Base-by-base conservation (phyloP, 53 echinoderm and acorn worm genomes). In the Temnopleurus reevesii region DNA sequence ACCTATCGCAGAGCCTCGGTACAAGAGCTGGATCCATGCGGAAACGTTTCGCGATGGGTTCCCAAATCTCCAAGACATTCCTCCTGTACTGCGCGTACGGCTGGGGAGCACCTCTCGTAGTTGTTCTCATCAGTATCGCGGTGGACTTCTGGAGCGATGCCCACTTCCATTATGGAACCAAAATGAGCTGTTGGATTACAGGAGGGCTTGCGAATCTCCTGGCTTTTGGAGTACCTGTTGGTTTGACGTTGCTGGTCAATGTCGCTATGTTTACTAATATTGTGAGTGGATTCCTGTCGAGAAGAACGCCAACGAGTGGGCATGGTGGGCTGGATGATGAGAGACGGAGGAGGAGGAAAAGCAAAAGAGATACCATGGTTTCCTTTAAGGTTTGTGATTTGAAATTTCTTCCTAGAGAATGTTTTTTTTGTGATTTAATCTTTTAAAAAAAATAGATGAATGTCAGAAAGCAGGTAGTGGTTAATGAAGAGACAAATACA, bases 101-200 rank as follows among this genome's bases (percentile, higher is more conserved):
- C 46, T 94, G 94, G 94, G 94, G 94, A 8, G 80, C 89, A 13
- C 94, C 94, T 17, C 58, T 88, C 8, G n/a, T 90, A 13, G 86
- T 92, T 24, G 65, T 94, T 13, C 4, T 80, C 12, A 36, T 82
- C 0, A 90, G 92, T 57, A 10, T 90, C 79, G 46, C 88, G 19
- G 54, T 90, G 4, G 76, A 92, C 46, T 57, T 89, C 49, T 53
- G 51, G 15, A 71, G 89, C 38, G 45, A 54, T 23, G 46, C 65
- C 13, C 43, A 47, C 36, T 77, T 81, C 46, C 76, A 54, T 12
- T 93, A 94, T 76, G 94, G 94, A 3, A 71, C 90, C 33, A 35
- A 82, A 49, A 49, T 13, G 33, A 81, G 55, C 5, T 92, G 58
- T 24, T 44, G 80, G 87, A 81, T 94, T 35, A 89, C 90, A 12